Conservation (phyloP, 2,888 invertebrate genomes). For the Incurvaria masculella region DNA sequence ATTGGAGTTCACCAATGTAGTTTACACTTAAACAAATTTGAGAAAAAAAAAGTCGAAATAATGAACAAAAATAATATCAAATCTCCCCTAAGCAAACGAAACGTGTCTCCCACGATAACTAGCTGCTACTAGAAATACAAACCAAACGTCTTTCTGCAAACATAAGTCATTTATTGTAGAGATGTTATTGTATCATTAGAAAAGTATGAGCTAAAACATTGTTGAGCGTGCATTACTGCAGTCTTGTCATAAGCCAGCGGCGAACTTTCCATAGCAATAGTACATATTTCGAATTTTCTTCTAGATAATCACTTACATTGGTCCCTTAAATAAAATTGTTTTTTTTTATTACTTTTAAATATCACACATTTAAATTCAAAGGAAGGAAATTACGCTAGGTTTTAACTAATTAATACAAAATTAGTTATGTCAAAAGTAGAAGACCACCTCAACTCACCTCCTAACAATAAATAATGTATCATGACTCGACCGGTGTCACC, state of each 20-base stretch:
- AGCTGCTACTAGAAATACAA: not conserved
- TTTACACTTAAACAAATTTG: not conserved
- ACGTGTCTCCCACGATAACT: not conserved
- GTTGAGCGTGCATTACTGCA: not conserved
- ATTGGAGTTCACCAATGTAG: conserved; percentile 44
- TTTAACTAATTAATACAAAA: conserved; percentile 45
- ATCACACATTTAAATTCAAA: conserved; percentile 58
- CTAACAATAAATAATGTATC: not conserved
- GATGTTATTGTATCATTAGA: not conserved
- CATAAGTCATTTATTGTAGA: not conserved
- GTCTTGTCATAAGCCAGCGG: not conserved
- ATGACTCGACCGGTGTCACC: not conserved
- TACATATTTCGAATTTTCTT: conserved; percentile 35
- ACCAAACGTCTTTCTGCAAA: not conserved
- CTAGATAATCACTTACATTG: conserved; percentile 54
- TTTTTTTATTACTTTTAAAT: conserved; percentile 57
- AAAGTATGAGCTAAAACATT: not conserved
- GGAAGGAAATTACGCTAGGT: conserved; percentile 47
- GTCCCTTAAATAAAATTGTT: conserved; percentile 56
- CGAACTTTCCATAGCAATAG: not conserved
- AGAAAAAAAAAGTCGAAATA: conserved; percentile 26
- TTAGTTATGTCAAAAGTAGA: conserved; percentile 52
- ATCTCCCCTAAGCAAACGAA: not conserved
- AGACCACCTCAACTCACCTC: conserved; percentile 10
- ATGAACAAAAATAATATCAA: conserved; percentile 30